Base-by-base conservation (phyloP, 1,140 invertebrate species). In the Ylistrum balloti region DNA sequence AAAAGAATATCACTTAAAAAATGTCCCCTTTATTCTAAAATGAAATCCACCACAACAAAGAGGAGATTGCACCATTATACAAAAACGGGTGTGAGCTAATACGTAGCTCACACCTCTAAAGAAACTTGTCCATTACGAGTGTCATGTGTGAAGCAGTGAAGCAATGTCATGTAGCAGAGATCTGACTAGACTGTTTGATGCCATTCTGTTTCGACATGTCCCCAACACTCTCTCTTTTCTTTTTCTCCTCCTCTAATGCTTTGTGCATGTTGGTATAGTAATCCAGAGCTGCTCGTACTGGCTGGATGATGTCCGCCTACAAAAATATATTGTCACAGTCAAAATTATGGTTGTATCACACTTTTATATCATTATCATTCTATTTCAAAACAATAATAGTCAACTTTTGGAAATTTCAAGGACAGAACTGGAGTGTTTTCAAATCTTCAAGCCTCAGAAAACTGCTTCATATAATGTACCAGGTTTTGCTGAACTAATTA, bases 251-350 rank as follows among this genome's bases (percentile, higher is more conserved):
- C 88, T 96, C 95, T 28, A 95, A 90, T 1, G 95, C 95, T 34
- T 94, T 93, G 89, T 96, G 95, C 95, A 96, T 96, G 22, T 96
- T 94, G 91, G 95, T 95, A 95, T 98, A 97, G 95, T 98, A 97
- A 88, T 97, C 97, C 90, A 98, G 95, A 3, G 97, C 97, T 88
- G 97, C 96, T 91, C 96, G 96, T 85, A 97, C 97, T 32, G 97
- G 97, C 87, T 96, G 96, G 91, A 97, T 97, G 94, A 97, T 97
- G 90, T 97, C 95, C 9, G 96, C 97, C 97, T 38, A 38, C 13
- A 38, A 38, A 38, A 5, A 38, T 38, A 38, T 13, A 38, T 38
- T 5, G 35, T 38, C 35, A 38, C 5, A 38, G 35, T 38, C 13
- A 38, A 38, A n/a, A n/a, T n/a, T n/a, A n/a, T n/a, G n/a, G n/a